Conservation (phyloP, 2,888 invertebrate species). For the Rhingia rostrata region DNA sequence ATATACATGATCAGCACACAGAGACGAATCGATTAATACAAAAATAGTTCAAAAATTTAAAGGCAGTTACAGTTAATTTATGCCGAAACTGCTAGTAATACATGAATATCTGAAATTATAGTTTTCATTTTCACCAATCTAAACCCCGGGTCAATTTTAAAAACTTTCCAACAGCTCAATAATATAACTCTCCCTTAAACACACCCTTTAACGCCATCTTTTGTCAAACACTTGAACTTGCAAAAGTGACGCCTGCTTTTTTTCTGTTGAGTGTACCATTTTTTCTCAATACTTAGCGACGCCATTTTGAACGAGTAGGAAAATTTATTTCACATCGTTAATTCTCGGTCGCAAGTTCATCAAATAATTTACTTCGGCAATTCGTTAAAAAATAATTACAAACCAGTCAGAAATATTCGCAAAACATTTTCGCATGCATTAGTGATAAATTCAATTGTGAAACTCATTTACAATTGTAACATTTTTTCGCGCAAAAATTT, state of each 20-base stretch:
- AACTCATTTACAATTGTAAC: constrained; percentile 5
- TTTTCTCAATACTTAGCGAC: constrained; percentile 62
- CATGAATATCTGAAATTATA: too few species aligned
- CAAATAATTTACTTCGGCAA: constrained; percentile 17
- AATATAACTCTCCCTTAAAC: neutral
- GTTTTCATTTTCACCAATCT: too few species aligned
- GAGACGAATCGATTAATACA: too few species aligned
- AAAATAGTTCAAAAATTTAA: too few species aligned
- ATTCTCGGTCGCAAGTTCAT: constrained; percentile 26
- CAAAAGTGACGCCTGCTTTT: constrained; percentile 71
- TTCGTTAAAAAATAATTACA: constrained; percentile 19
- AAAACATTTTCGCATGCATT: constrained; percentile 19
- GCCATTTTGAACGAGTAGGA: constrained; percentile 70
- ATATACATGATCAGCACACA: too few species aligned
- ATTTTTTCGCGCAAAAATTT: constrained; percentile 30
- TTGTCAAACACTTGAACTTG: constrained; percentile 8
- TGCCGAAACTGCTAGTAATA: too few species aligned
- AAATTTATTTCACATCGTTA: constrained; percentile 51
- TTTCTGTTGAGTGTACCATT: constrained; percentile 63
- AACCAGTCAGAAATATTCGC: constrained; percentile 21
- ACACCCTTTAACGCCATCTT: constrained; percentile 22
- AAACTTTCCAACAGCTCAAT: too few species aligned
- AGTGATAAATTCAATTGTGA: constrained; percentile 15
- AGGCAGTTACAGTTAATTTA: too few species aligned
- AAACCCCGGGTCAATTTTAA: too few species aligned